Evolutionary conservation across 2,888 invertebrate genomes (phyloP).

Genomic region (Trachelus iudaicus): DNA sequence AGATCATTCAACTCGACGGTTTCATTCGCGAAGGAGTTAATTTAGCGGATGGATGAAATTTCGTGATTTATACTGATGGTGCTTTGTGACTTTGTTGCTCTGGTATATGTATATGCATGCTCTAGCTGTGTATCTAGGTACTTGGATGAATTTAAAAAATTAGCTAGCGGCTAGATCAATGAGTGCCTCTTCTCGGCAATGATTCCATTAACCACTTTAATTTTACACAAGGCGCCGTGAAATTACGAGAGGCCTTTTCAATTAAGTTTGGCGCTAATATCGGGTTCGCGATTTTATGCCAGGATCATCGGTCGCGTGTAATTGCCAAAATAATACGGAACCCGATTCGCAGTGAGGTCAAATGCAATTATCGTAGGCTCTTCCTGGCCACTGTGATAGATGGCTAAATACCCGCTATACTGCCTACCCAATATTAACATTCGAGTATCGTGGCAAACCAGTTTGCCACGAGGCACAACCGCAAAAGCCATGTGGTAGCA

Average conservation of each 20-base stretch:
- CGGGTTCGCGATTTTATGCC: not conserved
- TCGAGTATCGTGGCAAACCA: not conserved
- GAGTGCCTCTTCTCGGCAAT: not conserved
- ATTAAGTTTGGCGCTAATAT: conserved; percentile 6
- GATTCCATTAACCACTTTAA: not conserved
- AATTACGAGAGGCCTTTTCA: conserved; percentile 18
- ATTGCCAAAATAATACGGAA: conserved; percentile 17
- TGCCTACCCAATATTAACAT: not conserved
- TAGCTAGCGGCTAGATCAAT: not conserved
- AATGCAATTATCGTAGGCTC: conserved; percentile 8
- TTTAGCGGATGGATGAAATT: not conserved
- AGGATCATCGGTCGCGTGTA: not conserved
- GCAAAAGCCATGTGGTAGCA: not conserved
- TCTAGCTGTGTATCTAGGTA: not conserved
- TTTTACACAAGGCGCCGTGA: not conserved
- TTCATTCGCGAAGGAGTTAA: not conserved
- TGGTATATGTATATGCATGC: not conserved
- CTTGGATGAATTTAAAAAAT: not conserved
- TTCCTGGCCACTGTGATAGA: not conserved
- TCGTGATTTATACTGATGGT: not conserved
- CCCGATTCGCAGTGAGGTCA: conserved; percentile 8
- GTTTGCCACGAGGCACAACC: not conserved
- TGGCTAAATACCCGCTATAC: not conserved
- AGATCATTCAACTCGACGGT: not conserved
- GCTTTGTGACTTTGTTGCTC: not conserved